Percentiles rank a stretch among this genome's conserved stretches.
Conservation (phyloP, 2,888 invertebrate species). For the Clistopyga incitator region DNA sequence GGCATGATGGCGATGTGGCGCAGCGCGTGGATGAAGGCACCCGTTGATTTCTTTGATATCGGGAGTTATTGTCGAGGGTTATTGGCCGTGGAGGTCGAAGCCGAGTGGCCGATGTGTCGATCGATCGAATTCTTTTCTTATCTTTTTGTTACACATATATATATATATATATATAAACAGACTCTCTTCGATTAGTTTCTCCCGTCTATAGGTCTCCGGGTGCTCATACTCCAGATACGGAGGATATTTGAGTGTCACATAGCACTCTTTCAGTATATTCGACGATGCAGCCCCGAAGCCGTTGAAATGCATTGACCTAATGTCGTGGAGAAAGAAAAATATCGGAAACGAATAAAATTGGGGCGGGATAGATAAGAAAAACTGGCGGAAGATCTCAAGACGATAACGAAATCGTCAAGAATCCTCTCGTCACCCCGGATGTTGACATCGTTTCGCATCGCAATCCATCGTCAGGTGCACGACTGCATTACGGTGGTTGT, state of each 20-base stretch:
- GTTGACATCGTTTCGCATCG: background rate
- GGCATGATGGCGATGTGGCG: conserved; percentile 6
- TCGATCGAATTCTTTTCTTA: conserved; percentile 43
- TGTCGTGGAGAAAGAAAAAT: background rate
- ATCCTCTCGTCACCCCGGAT: background rate
- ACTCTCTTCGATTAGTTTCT: conserved; percentile 13
- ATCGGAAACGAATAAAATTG: background rate
- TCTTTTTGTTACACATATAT: background rate
- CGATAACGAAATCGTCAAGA: background rate
- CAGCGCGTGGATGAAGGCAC: conserved; percentile 56
- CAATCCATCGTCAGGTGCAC: background rate
- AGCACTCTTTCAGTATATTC: background rate
- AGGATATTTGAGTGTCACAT: background rate
- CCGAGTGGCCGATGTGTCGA: conserved; percentile 43
- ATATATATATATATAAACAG: conserved; percentile 11
- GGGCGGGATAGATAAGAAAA: background rate
- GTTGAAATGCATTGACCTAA: background rate
- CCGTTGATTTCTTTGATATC: conserved; percentile 73
- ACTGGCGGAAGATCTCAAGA: background rate
- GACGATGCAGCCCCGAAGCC: background rate
- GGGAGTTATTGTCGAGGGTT: conserved; percentile 73
- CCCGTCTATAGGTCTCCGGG: conserved; percentile 37
- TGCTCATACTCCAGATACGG: background rate
- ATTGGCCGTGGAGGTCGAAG: conserved; percentile 61
- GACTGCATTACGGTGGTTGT: background rate